Percentiles rank a stretch among this genome's conserved stretches.
phyloP scores from a whole-genome alignment of 2,888 invertebrate species.

The Oligia fasciuncula region DNA sequence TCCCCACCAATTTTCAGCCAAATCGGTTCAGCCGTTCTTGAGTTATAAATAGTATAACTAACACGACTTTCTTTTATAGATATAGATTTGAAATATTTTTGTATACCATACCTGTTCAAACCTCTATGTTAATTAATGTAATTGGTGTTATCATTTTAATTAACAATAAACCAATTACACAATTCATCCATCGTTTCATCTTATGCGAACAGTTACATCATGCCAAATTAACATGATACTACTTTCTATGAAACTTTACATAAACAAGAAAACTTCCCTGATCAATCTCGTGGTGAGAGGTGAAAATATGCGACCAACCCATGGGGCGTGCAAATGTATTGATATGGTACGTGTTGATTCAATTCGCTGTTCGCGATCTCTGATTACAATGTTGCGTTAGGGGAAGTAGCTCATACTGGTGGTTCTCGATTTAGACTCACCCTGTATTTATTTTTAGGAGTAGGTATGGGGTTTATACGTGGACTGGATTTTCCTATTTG shows the following conservation, averaged over 20 bases:
- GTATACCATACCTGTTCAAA: too few species aligned
- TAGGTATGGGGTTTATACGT: not conserved
- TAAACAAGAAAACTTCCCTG: constrained; percentile 7
- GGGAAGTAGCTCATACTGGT: constrained; percentile 2
- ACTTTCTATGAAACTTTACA: not conserved
- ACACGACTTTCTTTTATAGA: too few species aligned
- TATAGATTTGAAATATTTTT: too few species aligned
- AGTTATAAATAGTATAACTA: too few species aligned
- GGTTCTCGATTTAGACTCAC: constrained; percentile 42
- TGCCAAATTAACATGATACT: not conserved
- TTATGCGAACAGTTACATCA: not conserved
- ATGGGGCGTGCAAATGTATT: constrained; percentile 26
- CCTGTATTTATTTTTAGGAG: not conserved
- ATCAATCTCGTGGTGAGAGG: constrained; percentile 18
- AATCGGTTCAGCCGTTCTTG: too few species aligned
- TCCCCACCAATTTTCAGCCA: too few species aligned
- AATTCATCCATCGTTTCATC: not conserved
- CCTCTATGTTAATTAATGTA: too few species aligned
- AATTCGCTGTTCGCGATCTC: constrained; percentile 31
- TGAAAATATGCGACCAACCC: constrained; percentile 24
- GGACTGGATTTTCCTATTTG: too few species aligned
- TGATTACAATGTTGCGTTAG: constrained; percentile 53
- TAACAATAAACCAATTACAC: too few species aligned
- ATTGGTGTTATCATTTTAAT: too few species aligned
- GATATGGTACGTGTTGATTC: constrained; percentile 42